Percentiles rank a stretch among this genome's conserved stretches.
Conservation (phyloP, 2,888 invertebrate species). For the Athrips mouffetella region DNA sequence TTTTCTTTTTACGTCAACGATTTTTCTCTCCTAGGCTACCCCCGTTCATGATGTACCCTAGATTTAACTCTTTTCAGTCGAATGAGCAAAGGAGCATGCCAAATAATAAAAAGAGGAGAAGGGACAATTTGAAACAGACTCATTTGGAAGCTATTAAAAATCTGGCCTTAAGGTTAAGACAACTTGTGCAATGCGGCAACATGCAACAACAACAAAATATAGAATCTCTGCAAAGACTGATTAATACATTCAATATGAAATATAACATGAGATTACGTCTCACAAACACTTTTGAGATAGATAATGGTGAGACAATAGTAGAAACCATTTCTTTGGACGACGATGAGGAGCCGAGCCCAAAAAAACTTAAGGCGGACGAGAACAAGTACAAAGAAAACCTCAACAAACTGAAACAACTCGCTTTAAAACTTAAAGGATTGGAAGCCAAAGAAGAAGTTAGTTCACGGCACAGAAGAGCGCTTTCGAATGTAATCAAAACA, state of each 20-base stretch:
- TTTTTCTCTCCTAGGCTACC: constrained; percentile 30
- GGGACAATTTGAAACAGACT: constrained; percentile 26
- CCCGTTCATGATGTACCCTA: constrained; percentile 6
- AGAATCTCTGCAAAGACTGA: constrained; percentile 38
- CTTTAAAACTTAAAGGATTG: constrained; percentile 44
- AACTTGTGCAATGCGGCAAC: constrained; percentile 30
- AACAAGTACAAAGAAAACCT: constrained; percentile 43
- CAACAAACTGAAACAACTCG: constrained; percentile 42
- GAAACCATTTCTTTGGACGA: constrained; percentile 60
- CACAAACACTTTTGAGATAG: constrained; percentile 39
- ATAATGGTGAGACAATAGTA: constrained; percentile 42
- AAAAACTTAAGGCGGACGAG: constrained; percentile 36
- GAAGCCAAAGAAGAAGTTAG: constrained; percentile 40
- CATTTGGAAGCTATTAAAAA: constrained; percentile 46
- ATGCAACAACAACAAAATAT: constrained; percentile 33
- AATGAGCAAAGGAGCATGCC: constrained; percentile 1
- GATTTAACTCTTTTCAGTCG: constrained; percentile 2
- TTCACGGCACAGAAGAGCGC: constrained; percentile 50
- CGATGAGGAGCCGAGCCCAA: constrained; percentile 43
- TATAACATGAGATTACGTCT: constrained; percentile 47
- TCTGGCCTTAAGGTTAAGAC: constrained; percentile 40
- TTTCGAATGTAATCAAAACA: constrained; percentile 54
- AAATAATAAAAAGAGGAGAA: constrained; percentile 33
- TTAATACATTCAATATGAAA: constrained; percentile 51
- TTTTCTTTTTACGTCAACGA: constrained; percentile 35